Evolutionary conservation across 2,888 invertebrate genomes (phyloP).

Genomic region (Xanthorhoe designata): DNA sequence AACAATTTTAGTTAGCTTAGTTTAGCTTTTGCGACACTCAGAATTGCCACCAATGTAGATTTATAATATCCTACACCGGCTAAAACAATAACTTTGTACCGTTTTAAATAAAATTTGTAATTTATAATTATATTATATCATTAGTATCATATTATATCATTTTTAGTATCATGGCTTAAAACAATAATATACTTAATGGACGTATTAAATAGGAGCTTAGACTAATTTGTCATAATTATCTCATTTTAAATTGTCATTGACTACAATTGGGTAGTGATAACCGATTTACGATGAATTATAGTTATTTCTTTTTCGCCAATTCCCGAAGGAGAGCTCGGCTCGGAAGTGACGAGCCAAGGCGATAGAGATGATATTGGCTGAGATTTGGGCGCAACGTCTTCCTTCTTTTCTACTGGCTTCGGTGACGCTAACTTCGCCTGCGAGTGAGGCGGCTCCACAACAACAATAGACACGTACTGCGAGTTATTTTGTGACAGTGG

Average conservation of each 20-base stretch:
- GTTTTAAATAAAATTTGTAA: constrained; percentile 35
- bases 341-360: constrained; percentile 93
- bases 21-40: too few species aligned
- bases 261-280: constrained; percentile 93
- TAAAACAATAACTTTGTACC: not conserved
- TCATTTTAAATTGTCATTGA: constrained; percentile 5
- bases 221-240: constrained; percentile 18
- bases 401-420: constrained; percentile 82
- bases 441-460: constrained; percentile 75
- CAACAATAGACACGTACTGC: constrained; percentile 81
- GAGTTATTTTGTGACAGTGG: constrained; percentile 66
- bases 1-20: too few species aligned
- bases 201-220: constrained; percentile 19
- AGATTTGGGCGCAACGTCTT: constrained; percentile 81
- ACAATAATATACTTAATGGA: constrained; percentile 38
- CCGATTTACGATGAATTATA: constrained; percentile 92
- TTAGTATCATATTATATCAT: too few species aligned
- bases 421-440: constrained; percentile 70
- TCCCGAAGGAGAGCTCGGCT: constrained; percentile 87
- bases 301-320: constrained; percentile 88
- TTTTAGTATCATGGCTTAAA: constrained; percentile 34
- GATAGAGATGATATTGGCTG: constrained; percentile 89
- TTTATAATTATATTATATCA: constrained; percentile 11
- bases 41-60: not conserved
- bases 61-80: constrained; percentile 1